Evolutionary conservation across 2,888 invertebrate genomes (phyloP).

Genomic region (Desoria tigrina): DNA sequence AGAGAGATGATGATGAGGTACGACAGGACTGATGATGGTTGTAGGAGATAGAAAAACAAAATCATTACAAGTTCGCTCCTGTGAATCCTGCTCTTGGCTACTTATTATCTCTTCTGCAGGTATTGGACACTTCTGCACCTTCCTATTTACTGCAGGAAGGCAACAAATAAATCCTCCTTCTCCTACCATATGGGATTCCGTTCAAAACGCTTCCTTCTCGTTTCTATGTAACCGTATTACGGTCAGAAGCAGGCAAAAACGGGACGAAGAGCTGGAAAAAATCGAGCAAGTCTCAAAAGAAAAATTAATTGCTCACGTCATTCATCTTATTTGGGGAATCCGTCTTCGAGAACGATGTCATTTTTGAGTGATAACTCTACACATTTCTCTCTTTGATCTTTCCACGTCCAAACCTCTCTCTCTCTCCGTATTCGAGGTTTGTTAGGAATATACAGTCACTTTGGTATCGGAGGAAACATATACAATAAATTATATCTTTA

Average conservation of each 20-base stretch:
- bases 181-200: too few relatives aligned
- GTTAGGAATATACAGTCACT: background rate
- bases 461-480: background rate
- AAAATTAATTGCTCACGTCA: constrained; percentile 54
- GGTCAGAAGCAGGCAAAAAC: background rate
- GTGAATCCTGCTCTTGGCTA: background rate
- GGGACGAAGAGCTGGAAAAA: constrained; percentile 32
- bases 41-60: background rate
- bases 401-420: constrained; percentile 7
- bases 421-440: background rate
- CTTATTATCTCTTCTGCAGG: background rate
- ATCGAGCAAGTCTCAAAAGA: constrained; percentile 45
- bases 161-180: too few relatives aligned
- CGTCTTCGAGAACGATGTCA: constrained; percentile 42
- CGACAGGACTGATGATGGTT: constrained; percentile 4
- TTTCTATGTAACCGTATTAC: too few relatives aligned
- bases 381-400: constrained; percentile 45
- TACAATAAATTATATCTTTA: too few relatives aligned
- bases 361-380: constrained; percentile 49
- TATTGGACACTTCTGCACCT: background rate
- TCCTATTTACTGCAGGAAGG: background rate
- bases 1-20: constrained; percentile 1
- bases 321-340: constrained; percentile 52
- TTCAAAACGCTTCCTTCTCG: too few relatives aligned
- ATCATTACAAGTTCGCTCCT: background rate